Evolutionary conservation across 37 sponge, comb jelly and placozoan genomes (phyloP).

Genomic region (Aphrocallistes beatrix): DNA sequence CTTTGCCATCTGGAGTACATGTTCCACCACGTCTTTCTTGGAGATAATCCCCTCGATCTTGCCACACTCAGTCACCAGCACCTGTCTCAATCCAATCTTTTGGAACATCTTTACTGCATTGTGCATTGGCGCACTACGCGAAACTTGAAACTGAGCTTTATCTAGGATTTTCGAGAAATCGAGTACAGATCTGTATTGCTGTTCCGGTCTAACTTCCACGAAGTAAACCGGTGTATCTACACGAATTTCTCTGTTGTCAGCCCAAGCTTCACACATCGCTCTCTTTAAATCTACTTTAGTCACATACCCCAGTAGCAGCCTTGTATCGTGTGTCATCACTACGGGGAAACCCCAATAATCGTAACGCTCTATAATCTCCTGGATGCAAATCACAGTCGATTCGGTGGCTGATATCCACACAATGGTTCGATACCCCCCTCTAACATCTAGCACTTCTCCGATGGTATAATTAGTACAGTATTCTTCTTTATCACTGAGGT

Average conservation of each 20-base stretch:
- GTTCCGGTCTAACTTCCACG: neutral
- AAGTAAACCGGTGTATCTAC: neutral
- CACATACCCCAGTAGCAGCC: constrained; percentile 68
- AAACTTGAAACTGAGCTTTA: constrained; percentile 32
- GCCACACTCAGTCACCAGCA: constrained; percentile 83
- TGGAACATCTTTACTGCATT: constrained; percentile 85
- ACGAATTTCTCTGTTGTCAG: neutral
- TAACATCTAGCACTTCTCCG: constrained; percentile 72
- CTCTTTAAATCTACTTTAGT: constrained; percentile 59
- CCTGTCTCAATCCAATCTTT: constrained; percentile 83
- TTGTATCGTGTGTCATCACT: constrained; percentile 54
- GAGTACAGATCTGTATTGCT: neutral
- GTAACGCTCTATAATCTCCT: constrained; percentile 43
- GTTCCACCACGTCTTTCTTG: neutral
- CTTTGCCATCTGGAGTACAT: neutral
- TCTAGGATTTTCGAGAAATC: constrained; percentile 6
- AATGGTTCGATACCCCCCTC: constrained; percentile 16
- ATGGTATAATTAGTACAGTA: constrained; percentile 51
- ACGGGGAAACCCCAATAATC: constrained; percentile 84
- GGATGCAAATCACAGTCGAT: neutral
- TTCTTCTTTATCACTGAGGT: constrained; percentile 89
- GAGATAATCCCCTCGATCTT: constrained; percentile 29
- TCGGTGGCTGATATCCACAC: neutral
- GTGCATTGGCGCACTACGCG: constrained; percentile 74
- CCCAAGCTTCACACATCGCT: constrained; percentile 35